Base-by-base conservation (phyloP, 1,140 invertebrate species). In the Psilanteris sp. region DNA sequence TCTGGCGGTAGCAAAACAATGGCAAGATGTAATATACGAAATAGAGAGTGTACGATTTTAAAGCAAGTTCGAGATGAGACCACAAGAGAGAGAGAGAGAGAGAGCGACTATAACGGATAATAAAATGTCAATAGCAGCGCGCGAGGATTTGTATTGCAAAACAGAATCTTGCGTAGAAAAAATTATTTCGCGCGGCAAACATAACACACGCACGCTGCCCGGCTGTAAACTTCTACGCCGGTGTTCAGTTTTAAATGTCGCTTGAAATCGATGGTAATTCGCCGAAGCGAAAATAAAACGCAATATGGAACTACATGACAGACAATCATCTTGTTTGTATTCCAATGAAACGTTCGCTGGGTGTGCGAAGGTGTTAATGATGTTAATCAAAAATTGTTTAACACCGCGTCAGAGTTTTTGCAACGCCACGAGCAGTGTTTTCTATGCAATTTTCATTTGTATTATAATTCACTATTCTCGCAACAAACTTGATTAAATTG, bases 71-170 rank as follows among this genome's bases (percentile, higher is more conserved):
- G 31, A 4, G 24, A 6, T 1, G 15, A n/a, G n/a, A n/a, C n/a
- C 4, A 9, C 3, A 8, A 13, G 1, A 8, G 4, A 14, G 29
- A 5, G 6, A 13, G 10, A 18, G 29, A 4, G 11, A 26, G 26
- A 22, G 48, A n/a, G n/a, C n/a, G n/a, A n/a, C n/a, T n/a, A n/a
- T 22, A 39, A 14, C 41, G 34, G 27, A 52, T 26, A 22, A 50
- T 50, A 46, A 68, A 68, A 57, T 36, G 64, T 68, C 64, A 68
- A 57, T 68, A 41, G 41, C 39, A 32, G 43, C 50, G 52, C 16
- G 50, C 8, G 26, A 48, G 29, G 16, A 39, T 57, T 66, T 20
- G 34, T 34, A 52, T 18, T 39, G 24, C 22, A 15, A 62, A 50
- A 14, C 22, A n/a, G n/a, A n/a, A n/a, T n/a, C 32, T 39, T 37